Conservation (phyloP, 2,113 vertebrate genomes). For the Rafetus swinhoei region DNA sequence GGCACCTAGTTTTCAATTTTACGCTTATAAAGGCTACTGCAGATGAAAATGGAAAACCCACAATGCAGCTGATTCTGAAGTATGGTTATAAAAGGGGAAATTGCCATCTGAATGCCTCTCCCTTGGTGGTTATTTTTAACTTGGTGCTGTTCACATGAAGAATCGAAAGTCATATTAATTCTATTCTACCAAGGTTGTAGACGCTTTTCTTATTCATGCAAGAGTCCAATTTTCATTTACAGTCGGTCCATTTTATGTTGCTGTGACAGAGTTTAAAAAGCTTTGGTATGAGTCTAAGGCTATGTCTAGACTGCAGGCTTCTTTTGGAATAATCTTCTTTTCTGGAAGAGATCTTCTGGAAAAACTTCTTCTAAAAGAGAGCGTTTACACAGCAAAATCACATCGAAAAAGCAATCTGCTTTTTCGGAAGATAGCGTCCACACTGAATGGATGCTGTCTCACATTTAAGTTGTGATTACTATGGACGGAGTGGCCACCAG, state of each 20-base stretch:
- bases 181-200: background rate
- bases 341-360: too few species aligned
- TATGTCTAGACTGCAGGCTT: too few species aligned
- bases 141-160: background rate
- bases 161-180: background rate
- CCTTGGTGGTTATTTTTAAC: accelerated
- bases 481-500: too few species aligned
- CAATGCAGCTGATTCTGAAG: background rate
- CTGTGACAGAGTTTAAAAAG: background rate
- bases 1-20: background rate
- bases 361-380: too few species aligned
- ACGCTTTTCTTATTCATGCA: background rate
- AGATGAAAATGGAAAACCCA: background rate
- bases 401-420: too few species aligned
- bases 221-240: background rate
- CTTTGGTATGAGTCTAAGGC: background rate
- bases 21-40: background rate
- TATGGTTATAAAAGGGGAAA: background rate
- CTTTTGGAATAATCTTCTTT: too few species aligned
- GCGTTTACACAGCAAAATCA: too few species aligned
- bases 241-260: background rate
- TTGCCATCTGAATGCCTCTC: accelerated
- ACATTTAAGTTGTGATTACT: too few species aligned
- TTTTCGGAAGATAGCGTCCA: too few species aligned
- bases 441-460: too few species aligned